Base-by-base conservation (phyloP, 2,888 invertebrate genomes). In the Salpingus planirostris region DNA sequence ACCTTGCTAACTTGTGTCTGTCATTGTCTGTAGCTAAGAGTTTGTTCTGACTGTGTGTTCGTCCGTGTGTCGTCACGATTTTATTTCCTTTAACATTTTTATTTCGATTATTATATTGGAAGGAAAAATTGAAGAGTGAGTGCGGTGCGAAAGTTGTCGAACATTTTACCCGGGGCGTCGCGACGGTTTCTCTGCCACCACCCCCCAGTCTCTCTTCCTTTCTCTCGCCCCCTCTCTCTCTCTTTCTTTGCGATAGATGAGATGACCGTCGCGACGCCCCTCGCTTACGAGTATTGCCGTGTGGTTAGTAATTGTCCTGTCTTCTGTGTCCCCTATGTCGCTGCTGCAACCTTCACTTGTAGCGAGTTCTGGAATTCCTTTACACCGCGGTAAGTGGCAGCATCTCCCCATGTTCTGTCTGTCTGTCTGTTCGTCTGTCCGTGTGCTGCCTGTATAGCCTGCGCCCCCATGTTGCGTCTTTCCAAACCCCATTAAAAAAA, bases 301-400 rank as follows among this genome's bases (percentile, higher is more conserved):
- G 61, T 64, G 62, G 55, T 65, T 65, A 65, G 64, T 65, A 65
- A 65, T 62, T 65, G 65, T 65, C 65, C 65, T 65, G 65, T 65
- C 64, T 66, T 65, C 64, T 77, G 76, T 76, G 76, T 76, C 75
- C 76, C 76, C 76, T 75, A 73, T 76, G 76, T 76, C 75, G 74
- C 75, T 74, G 74, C 73, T 74, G 64, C 63, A 64, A 62, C 64
- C 59, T 63, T 57, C 60, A 64, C 60, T 59, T 68, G 81, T 87
- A 90, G 90, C 86, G 87, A 87, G 83, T 91, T 90, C 87, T 90
- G 90, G 90, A 90, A 86, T 82, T 89, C 88, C 82, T 90, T 90
- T 85, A 86, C 86, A 80, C 88, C 89, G 82, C 85, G 90, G 90
- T 91, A 90, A 90, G 90, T 90, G 80, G 77, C 80, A 65, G 64